Conservation (phyloP, 92 coral and sea anemone genomes). For the Muricea muricata region DNA sequence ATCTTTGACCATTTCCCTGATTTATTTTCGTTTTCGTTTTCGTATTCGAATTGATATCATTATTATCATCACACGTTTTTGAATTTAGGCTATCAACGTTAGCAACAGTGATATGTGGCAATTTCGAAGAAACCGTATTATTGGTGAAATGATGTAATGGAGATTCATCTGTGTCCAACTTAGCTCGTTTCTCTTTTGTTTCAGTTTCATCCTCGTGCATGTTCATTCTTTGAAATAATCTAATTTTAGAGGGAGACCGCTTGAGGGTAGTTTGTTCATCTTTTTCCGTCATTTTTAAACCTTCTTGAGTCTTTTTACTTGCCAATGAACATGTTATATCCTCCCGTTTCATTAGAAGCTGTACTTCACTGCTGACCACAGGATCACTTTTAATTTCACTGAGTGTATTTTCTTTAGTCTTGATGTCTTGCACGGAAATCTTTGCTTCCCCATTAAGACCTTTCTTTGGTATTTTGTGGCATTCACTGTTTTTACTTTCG, state of each 20-base stretch:
- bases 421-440: not conserved
- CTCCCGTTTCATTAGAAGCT: not conserved
- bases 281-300: not conserved
- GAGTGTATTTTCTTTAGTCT: not conserved
- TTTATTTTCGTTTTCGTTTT: not conserved
- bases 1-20: no score
- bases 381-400: not conserved
- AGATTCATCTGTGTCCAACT: slow-evolving; percentile 18
- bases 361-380: not conserved
- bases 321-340: not conserved
- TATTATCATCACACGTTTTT: not conserved
- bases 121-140: not conserved
- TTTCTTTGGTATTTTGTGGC: not conserved
- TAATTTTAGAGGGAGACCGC: not conserved
- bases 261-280: not conserved
- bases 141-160: not conserved
- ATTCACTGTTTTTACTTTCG: not conserved
- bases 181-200: slow-evolving; percentile 23
- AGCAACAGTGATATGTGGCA: not conserved
- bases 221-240: slow-evolving; percentile 5
- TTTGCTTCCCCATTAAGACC: not conserved
- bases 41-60: not conserved
- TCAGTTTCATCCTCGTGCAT: slow-evolving; percentile 3
- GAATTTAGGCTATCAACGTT: not conserved
- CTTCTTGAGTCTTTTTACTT: not conserved